Evolutionary conservation across 2,888 invertebrate species (phyloP).

Genomic region (Glyphotaelius pellucidus): DNA sequence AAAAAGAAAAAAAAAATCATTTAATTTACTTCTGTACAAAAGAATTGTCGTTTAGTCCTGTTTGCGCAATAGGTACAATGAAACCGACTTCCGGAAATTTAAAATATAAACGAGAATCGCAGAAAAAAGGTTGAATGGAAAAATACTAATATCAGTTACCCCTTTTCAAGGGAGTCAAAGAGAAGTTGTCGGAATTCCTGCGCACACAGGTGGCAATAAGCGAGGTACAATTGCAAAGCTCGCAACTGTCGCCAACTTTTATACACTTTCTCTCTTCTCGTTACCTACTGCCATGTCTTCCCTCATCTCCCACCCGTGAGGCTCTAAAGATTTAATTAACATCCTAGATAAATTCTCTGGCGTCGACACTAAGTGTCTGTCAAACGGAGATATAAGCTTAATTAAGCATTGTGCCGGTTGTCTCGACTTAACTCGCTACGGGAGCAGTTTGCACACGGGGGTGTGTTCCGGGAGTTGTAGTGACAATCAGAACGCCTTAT

Average conservation of each 20-base stretch:
- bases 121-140: background rate
- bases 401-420: conserved; percentile 62
- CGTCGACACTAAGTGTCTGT: conserved; percentile 63
- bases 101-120: background rate
- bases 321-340: conserved; percentile 64
- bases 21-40: background rate
- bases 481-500: conserved; percentile 36
- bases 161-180: background rate
- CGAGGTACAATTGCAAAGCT: conserved; percentile 47
- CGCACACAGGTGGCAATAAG: conserved; percentile 56
- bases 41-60: background rate
- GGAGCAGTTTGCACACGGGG: conserved; percentile 24
- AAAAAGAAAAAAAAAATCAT: background rate
- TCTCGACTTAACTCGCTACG: conserved; percentile 45
- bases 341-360: conserved; percentile 63
- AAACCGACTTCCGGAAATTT: background rate
- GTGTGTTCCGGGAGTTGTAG: conserved; percentile 16
- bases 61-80: background rate
- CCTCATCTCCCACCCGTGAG: conserved; percentile 25
- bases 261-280: background rate
- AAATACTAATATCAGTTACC: conserved; percentile 2
- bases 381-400: conserved; percentile 65
- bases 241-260: background rate
- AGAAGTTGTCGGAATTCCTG: background rate
- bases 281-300: conserved; percentile 7